Conservation (phyloP, 2,888 invertebrate species). For the Oscheius sp. region DNA sequence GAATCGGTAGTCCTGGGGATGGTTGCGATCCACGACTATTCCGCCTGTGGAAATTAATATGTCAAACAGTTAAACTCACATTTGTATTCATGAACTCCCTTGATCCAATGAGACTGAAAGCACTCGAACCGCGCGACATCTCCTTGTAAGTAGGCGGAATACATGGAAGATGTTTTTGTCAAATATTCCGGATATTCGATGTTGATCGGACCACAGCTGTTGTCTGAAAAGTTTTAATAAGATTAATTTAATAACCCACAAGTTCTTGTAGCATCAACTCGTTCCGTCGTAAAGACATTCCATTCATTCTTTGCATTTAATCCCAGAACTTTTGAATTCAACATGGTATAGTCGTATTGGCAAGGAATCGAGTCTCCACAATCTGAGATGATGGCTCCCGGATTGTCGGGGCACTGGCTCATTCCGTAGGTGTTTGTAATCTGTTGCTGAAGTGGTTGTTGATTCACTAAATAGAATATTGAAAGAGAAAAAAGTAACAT, state of each 20-base stretch:
- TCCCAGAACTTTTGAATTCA: slow-evolving; percentile 62
- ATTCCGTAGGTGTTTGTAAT: slow-evolving; percentile 58
- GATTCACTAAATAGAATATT: slow-evolving; percentile 51
- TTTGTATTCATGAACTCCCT: slow-evolving; percentile 55
- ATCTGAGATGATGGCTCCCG: slow-evolving; percentile 56
- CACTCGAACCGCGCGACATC: slow-evolving; percentile 61
- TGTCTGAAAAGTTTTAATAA: slow-evolving; percentile 50
- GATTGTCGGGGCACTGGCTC: slow-evolving; percentile 67
- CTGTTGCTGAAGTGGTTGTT: slow-evolving; percentile 62
- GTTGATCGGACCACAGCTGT: slow-evolving; percentile 68
- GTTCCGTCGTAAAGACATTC: slow-evolving; percentile 57
- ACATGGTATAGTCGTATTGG: slow-evolving; percentile 56
- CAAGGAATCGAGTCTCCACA: slow-evolving; percentile 58
- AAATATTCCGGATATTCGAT: slow-evolving; percentile 67
- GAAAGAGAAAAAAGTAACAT: not conserved
- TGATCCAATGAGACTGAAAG: slow-evolving; percentile 62
- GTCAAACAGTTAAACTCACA: too few relatives aligned
- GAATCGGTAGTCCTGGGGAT: slow-evolving; percentile 57
- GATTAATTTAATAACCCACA: slow-evolving; percentile 45
- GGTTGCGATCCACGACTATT: slow-evolving; percentile 62
- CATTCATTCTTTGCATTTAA: slow-evolving; percentile 49
- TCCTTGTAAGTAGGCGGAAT: slow-evolving; percentile 53
- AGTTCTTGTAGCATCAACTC: slow-evolving; percentile 59
- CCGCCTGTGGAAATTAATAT: too few relatives aligned
- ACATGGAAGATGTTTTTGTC: slow-evolving; percentile 58